Percentiles rank a stretch among this genome's conserved stretches.
These are phyloP conservation scores for Pseudomugil tenellus DNA, from an alignment of 2,797 vertebrate species.

Conservation along the genomic window DNA sequence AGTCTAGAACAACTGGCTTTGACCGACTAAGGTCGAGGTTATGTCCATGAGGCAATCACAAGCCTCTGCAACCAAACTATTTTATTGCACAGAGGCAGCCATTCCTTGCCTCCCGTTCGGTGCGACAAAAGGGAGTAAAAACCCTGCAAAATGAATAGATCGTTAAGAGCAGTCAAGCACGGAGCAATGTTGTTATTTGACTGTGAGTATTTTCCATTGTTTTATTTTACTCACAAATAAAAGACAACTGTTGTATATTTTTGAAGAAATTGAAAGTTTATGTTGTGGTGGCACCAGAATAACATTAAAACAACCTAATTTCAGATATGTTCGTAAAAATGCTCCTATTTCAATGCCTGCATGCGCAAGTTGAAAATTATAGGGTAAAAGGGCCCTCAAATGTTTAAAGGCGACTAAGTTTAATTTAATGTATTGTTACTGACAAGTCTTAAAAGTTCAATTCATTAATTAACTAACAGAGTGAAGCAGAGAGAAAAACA, in stretches of 20 bases:
- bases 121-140: conserved; percentile 22
- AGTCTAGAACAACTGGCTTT: conserved; percentile 83
- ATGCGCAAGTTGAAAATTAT: too few relatives aligned
- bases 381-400: too few relatives aligned
- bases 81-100: conserved; percentile 78
- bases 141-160: conserved; percentile 33
- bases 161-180: conserved; percentile 22
- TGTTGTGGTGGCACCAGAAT: too few relatives aligned
- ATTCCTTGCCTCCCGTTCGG: conserved; percentile 37
- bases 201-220: conserved; percentile 51
- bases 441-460: too few relatives aligned
- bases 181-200: conserved; percentile 19
- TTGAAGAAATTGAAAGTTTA: not conserved
- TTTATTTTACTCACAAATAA: not conserved
- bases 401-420: not conserved
- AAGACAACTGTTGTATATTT: not conserved
- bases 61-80: conserved; percentile 73
- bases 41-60: conserved; percentile 73
- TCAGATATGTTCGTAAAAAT: too few relatives aligned
- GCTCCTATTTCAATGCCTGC: too few relatives aligned
- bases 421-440: not conserved
- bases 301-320: too few relatives aligned
- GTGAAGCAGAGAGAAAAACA: too few relatives aligned
- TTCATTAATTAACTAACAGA: too few relatives aligned
- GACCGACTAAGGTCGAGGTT: conserved; percentile 78